Conservation (phyloP, 2,888 invertebrate species). For the Mimachlamys varia region DNA sequence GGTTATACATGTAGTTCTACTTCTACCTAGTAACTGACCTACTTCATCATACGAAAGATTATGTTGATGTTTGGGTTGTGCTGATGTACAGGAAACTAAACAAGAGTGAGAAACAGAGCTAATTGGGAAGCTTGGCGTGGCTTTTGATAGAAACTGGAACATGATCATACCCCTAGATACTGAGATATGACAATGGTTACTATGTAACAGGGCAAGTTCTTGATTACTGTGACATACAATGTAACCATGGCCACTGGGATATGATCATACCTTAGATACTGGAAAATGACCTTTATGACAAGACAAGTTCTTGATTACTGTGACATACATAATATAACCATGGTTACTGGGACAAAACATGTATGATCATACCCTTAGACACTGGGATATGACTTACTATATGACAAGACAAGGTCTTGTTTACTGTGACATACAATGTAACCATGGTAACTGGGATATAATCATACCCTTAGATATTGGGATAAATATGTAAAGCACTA, state of each 20-base stretch:
- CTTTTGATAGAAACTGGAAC: too few relatives aligned
- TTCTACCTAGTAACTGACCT: too few relatives aligned
- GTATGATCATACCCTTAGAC: background rate
- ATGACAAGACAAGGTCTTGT: background rate
- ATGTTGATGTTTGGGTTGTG: too few relatives aligned
- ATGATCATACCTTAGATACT: background rate
- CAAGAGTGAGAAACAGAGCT: too few relatives aligned
- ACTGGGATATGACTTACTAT: background rate
- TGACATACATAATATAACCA: background rate
- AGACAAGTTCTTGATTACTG: background rate
- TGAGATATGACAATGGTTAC: background rate
- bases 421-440: too few relatives aligned
- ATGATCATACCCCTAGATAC: too few relatives aligned
- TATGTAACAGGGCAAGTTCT: background rate
- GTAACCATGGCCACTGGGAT: background rate
- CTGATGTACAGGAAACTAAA: too few relatives aligned
- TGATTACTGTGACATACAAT: background rate
- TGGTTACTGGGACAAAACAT: conserved; percentile 6
- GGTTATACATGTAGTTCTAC: too few relatives aligned
- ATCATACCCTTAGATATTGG: too few relatives aligned
- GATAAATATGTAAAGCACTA: too few relatives aligned
- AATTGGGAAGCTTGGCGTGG: too few relatives aligned
- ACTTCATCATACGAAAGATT: too few relatives aligned
- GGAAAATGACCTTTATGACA: background rate
- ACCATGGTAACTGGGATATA: background rate